Evolutionary conservation across 2,113 vertebrate genomes (phyloP), one percentile per base, ranked within the genome.

Genomic region (Charina bottae): DNA sequence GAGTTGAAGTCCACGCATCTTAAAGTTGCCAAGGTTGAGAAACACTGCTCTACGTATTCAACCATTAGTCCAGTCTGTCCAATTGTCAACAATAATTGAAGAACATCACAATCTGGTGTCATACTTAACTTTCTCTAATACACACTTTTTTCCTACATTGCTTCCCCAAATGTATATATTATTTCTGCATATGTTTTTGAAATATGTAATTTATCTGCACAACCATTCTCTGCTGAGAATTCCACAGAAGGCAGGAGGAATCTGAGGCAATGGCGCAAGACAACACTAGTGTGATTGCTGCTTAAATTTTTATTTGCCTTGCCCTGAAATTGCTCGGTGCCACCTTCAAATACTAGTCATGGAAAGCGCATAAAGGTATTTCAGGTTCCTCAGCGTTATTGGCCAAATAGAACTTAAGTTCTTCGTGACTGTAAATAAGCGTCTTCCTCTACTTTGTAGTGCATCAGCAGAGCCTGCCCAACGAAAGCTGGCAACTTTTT

Each of bases 381-480:
- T 64, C 3, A 4, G 4, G 19, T 68, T 64, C 19, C 46, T n/a
- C 26, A 28, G 23, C 55, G 12, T 33, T 5, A 19, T 23, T 58
- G 11, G 26, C n/a, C 88, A 89, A 26, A 49, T 17, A 6, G 26
- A 62, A n/a, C 26, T 33, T 15, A 0, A 19, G 49, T 23, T 33
- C 33, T 83, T 68, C n/a, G 28, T 46, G 24, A 64, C 21, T 64
- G 19, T 49, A 33, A 62, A 58, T 17, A 60, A 53, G 5, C 0
- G 21, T 55, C 49, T 88, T 0, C 42, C 72, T 37, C 1, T 37
- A 0, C 5, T 9, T 0, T 78, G 23, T 37, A 10, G 3, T 2
- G 53, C 0, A 64, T 19, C 37, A 0, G 64, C 28, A 0, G 0
- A 54, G 0, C 0, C 33, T n/a, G 55, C 46, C 42, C 68, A 90